Percentiles rank a stretch among this genome's conserved stretches.
Evolutionary conservation across 2,113 vertebrate species (phyloP).

Genomic region (Lanius ludovicianus): DNA sequence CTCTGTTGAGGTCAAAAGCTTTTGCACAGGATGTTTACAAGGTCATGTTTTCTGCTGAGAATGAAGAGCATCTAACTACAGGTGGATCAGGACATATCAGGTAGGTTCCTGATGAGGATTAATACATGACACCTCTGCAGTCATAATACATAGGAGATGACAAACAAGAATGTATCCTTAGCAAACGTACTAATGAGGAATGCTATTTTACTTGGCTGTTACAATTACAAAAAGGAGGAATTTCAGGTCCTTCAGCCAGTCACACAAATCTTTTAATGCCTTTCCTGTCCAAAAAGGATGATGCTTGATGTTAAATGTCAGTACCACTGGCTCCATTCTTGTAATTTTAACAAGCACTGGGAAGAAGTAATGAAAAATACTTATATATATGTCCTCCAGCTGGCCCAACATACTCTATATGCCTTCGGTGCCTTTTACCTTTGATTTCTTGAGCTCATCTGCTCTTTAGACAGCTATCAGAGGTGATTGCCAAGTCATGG

Average conservation of each 20-base stretch:
- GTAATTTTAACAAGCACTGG: not conserved
- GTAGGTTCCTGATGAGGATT: conserved; percentile 65
- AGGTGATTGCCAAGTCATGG: not conserved
- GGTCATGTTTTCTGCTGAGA: conserved; percentile 87
- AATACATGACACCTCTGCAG: not conserved
- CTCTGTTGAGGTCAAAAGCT: conserved; percentile 84
- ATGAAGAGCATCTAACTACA: conserved; percentile 85
- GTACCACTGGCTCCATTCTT: not conserved
- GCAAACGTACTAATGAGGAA: not conserved
- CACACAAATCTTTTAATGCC: not conserved
- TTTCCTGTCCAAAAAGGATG: not conserved
- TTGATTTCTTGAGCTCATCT: not conserved
- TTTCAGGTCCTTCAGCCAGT: not conserved
- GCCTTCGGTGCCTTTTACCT: not conserved
- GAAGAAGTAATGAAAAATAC: not conserved
- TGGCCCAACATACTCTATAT: not conserved
- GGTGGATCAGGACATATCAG: conserved; percentile 89
- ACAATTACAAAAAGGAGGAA: not conserved
- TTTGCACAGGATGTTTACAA: conserved; percentile 89
- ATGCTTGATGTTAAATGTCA: not conserved
- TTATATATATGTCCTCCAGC: not conserved
- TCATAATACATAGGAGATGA: not conserved
- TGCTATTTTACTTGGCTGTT: not conserved
- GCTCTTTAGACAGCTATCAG: not conserved
- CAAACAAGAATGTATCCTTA: not conserved